Conservation (phyloP, 1,140 invertebrate species). For the Drosophila hydei region DNA sequence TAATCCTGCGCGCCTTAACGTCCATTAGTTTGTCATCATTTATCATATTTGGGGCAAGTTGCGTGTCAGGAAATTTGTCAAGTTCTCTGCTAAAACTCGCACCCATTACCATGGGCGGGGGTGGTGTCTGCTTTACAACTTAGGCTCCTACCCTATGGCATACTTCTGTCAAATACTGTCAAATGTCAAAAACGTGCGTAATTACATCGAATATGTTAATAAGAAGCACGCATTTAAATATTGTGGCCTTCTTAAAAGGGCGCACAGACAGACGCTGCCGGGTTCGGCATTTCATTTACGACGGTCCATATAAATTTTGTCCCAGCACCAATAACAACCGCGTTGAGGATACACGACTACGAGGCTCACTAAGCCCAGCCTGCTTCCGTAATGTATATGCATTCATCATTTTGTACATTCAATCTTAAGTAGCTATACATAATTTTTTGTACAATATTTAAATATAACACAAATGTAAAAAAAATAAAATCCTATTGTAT, state of each 20-base stretch:
- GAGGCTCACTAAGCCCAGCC: too few relatives aligned
- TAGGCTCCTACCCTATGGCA: conserved; percentile 11
- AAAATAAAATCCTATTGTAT: too few relatives aligned
- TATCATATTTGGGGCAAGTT: conserved; percentile 69
- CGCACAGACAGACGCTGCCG: conserved; percentile 6
- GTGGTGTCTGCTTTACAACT: conserved; percentile 44
- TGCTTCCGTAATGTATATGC: too few relatives aligned
- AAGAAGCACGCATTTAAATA: conserved; percentile 63
- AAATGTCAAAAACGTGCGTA: conserved; percentile 77
- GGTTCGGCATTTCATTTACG: conserved; percentile 63
- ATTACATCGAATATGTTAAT: conserved; percentile 80
- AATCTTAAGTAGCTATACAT: too few relatives aligned
- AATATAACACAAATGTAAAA: too few relatives aligned
- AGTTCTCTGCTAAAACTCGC: conserved; percentile 30
- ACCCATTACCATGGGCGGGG: conserved; percentile 13
- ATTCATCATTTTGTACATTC: too few relatives aligned
- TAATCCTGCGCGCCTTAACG: conserved; percentile 58
- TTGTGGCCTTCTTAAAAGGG: conserved; percentile 57
- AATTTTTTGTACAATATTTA: too few relatives aligned
- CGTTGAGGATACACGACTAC: neutral
- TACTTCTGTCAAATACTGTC: conserved; percentile 42
- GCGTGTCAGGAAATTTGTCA: conserved; percentile 60
- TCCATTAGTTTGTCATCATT: conserved; percentile 78
- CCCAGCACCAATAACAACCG: conserved; percentile 17
- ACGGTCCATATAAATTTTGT: conserved; percentile 59